Conservation (phyloP, 2,113 vertebrate genomes). For the Zosterops japonicus region DNA sequence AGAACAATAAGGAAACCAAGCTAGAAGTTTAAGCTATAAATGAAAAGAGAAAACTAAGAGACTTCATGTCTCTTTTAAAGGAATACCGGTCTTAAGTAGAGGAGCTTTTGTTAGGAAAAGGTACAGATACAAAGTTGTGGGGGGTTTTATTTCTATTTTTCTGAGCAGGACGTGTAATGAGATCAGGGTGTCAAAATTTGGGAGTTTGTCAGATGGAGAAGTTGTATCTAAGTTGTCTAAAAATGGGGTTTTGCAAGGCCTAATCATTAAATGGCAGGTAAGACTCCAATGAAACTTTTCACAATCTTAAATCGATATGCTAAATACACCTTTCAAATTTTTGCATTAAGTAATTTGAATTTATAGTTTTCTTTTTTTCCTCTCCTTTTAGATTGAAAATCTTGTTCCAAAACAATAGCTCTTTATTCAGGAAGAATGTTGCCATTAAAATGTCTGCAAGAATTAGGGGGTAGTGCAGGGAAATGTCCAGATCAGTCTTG, state of each 20-base stretch:
- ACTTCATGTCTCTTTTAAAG: background rate
- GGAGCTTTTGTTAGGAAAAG: background rate
- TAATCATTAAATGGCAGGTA: background rate
- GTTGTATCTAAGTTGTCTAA: background rate
- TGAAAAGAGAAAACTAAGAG: background rate
- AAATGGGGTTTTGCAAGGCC: background rate
- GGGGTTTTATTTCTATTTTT: background rate
- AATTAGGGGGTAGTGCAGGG: background rate
- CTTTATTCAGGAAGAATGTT: conserved; percentile 11
- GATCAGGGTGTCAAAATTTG: background rate
- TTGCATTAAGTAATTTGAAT: background rate
- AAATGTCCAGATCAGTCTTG: background rate
- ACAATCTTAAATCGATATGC: background rate
- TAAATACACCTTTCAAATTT: background rate
- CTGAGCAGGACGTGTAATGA: background rate
- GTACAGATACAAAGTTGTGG: background rate
- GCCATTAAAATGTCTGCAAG: background rate
- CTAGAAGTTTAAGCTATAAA: background rate
- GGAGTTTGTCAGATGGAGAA: background rate
- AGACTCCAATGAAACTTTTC: background rate
- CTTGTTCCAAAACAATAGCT: background rate
- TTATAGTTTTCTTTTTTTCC: background rate
- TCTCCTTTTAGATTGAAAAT: background rate
- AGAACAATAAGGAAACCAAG: background rate
- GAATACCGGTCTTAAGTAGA: background rate